A percentile compares a stretch with the other conserved stretches of the same genome.
Conservation (phyloP, 2,888 invertebrate genomes). For the Oeneis ivallda region DNA sequence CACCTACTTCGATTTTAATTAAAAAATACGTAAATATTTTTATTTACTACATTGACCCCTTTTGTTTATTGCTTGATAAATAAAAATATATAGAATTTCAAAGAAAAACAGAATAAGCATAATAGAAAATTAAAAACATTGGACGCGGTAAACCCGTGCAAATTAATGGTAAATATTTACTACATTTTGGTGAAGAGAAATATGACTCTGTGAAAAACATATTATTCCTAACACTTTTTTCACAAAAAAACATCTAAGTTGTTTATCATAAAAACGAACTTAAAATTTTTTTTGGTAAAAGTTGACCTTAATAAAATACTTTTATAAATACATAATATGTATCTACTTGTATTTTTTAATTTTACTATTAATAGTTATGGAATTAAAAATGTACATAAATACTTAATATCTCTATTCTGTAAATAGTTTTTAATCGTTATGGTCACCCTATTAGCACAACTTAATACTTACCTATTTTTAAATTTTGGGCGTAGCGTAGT, state of each 20-base stretch:
- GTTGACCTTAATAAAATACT: too few relatives aligned
- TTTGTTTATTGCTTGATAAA: background rate
- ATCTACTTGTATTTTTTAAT: too few relatives aligned
- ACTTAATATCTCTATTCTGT: background rate
- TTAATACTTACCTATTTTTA: background rate
- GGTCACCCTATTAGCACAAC: slow-evolving; percentile 1
- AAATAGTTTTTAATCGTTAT: background rate
- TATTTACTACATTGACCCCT: background rate
- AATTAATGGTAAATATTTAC: background rate
- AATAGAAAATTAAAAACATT: background rate
- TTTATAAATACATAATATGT: too few relatives aligned
- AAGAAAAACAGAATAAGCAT: slow-evolving; percentile 1
- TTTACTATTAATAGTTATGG: too few relatives aligned
- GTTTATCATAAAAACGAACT: background rate
- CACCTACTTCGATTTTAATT: background rate
- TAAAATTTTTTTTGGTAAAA: too few relatives aligned
- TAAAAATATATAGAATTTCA: background rate
- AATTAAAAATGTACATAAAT: too few relatives aligned
- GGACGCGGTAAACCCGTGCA: background rate
- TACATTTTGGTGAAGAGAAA: background rate
- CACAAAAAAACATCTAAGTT: background rate
- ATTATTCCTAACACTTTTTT: background rate
- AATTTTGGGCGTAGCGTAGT: too few relatives aligned
- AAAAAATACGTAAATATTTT: background rate
- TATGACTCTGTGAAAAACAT: background rate